Evolutionary conservation across 2,797 vertebrate genomes (phyloP).

Genomic region (Anguilla obscura): DNA sequence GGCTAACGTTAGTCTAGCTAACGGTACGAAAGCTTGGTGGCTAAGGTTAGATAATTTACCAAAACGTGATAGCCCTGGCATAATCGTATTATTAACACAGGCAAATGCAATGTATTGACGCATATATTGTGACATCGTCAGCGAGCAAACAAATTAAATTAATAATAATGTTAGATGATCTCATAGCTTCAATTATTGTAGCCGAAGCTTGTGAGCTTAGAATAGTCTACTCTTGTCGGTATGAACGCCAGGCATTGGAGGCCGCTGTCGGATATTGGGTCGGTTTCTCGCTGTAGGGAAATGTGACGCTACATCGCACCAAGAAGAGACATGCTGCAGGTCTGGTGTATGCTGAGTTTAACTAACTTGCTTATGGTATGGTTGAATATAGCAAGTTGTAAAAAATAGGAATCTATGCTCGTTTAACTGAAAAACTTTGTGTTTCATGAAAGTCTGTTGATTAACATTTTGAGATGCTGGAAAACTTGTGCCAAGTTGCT

Average conservation of each 20-base stretch:
- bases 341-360: too few species aligned
- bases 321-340: too few species aligned
- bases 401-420: too few species aligned
- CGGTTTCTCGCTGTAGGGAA: neutral
- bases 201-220: slow-evolving; percentile 26
- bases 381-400: too few species aligned
- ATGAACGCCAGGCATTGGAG: slow-evolving; percentile 29
- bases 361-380: too few species aligned
- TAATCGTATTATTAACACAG: neutral
- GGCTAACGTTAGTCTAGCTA: neutral
- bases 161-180: too few species aligned
- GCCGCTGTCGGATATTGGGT: slow-evolving; percentile 19
- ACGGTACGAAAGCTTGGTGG: too few species aligned
- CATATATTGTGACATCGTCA: neutral
- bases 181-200: neutral
- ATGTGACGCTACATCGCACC: too few species aligned
- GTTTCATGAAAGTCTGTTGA: too few species aligned
- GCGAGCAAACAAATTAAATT: neutral
- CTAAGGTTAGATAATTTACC: neutral
- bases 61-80: neutral
- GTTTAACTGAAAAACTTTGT: too few species aligned
- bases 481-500: too few species aligned
- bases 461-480: too few species aligned
- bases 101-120: neutral
- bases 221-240: slow-evolving; percentile 1